phyloP scores from a whole-genome alignment of 2,797 vertebrate species.

The Manis javanica region DNA sequence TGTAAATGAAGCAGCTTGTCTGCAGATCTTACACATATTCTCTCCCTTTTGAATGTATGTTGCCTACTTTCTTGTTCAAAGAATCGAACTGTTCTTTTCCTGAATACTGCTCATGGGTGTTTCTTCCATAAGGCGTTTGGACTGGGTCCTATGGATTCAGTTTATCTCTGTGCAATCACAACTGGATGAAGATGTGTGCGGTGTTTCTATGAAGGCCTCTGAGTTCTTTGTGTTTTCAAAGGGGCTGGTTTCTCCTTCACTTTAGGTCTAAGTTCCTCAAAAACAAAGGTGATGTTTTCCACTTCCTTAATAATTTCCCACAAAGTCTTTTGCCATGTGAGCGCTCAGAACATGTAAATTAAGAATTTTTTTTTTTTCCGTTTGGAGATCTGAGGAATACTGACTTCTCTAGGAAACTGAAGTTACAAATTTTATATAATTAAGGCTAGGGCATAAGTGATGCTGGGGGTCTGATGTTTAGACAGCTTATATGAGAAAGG shows the following conservation, averaged over 20 bases:
- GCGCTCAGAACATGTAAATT: not conserved
- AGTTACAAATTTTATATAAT: not conserved
- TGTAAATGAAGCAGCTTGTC: not conserved
- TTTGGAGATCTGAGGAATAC: not conserved
- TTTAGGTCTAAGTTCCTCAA: constrained; percentile 20
- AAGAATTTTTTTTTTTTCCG: not conserved
- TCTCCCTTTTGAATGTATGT: not conserved
- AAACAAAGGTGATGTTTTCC: not conserved
- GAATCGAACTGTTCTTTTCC: not conserved
- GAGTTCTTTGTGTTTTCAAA: not conserved
- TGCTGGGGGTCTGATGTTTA: not conserved
- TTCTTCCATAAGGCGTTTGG: not conserved
- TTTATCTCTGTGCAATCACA: not conserved
- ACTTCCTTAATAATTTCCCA: constrained; percentile 12
- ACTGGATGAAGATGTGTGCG: not conserved
- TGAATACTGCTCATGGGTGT: not conserved
- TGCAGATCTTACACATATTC: not conserved
- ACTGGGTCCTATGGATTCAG: too few relatives aligned
- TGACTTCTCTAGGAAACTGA: not conserved
- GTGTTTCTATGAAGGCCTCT: not conserved
- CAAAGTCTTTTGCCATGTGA: not conserved
- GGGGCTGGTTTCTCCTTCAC: not conserved
- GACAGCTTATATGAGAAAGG: not conserved
- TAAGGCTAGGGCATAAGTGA: not conserved
- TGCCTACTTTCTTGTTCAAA: not conserved